phyloP scores from a whole-genome alignment of 1,140 invertebrate species.

The Pogonomyrmex californicus region DNA sequence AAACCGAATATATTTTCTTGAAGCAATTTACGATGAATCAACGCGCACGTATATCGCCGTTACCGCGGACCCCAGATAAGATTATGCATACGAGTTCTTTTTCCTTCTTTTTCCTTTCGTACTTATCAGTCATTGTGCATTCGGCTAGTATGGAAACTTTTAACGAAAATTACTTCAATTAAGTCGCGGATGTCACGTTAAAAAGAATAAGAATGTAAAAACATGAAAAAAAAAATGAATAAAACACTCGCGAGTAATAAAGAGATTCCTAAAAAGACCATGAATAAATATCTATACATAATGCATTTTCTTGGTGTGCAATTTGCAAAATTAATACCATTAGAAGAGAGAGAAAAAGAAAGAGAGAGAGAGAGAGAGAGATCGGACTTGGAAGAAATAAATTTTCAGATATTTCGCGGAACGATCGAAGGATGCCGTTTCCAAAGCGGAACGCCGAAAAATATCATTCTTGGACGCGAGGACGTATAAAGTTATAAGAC shows the following conservation, averaged over 20 bases:
- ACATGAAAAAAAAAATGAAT: neutral
- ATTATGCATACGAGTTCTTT: constrained; percentile 33
- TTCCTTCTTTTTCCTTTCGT: neutral
- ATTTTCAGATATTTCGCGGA: neutral
- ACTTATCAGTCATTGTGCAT: constrained; percentile 32
- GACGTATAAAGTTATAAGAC: constrained; percentile 13
- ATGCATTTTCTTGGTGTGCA: neutral
- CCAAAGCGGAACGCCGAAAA: neutral
- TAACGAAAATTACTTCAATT: neutral
- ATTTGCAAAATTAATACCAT: constrained; percentile 3
- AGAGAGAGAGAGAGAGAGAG: neutral
- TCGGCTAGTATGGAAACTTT: neutral
- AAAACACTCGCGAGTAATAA: neutral
- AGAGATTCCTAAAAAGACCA: neutral
- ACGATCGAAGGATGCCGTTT: neutral
- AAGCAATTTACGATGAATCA: constrained; percentile 41
- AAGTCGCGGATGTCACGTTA: neutral
- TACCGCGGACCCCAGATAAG: constrained; percentile 45
- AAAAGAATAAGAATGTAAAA: neutral
- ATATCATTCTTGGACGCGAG: neutral
- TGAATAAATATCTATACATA: neutral
- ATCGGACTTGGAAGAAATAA: neutral
- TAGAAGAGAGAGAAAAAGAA: neutral
- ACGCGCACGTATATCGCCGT: constrained; percentile 46
- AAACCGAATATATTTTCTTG: constrained; percentile 42